These are phyloP conservation scores for Drosophila miranda DNA, from an alignment of 1,140 invertebrate genomes.

Conservation along the genomic window DNA sequence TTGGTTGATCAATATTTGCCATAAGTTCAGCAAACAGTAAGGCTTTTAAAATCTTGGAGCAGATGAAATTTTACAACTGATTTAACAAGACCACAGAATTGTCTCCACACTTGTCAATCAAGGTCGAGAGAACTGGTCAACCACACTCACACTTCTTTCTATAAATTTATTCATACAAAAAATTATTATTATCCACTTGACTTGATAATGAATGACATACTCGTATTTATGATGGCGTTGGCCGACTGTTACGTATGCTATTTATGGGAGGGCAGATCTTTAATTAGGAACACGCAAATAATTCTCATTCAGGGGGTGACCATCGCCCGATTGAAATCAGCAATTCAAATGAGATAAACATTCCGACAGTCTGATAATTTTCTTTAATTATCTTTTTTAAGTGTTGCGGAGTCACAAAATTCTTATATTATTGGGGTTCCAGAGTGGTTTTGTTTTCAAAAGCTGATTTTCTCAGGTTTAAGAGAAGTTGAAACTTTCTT, in stretches of 20 bases:
- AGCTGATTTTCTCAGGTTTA: too few relatives aligned
- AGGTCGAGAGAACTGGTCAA: neutral
- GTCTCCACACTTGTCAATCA: neutral
- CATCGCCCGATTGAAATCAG: constrained; percentile 14
- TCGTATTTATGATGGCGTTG: too few relatives aligned
- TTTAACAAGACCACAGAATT: neutral
- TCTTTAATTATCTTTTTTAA: too few relatives aligned
- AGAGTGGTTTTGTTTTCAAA: too few relatives aligned
- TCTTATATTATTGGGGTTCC: too few relatives aligned
- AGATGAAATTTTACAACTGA: too few relatives aligned
- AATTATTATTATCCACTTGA: neutral
- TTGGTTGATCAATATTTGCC: too few relatives aligned
- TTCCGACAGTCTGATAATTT: constrained; percentile 4
- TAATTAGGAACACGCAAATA: constrained; percentile 44
- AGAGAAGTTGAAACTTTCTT: too few relatives aligned
- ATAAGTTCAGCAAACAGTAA: too few relatives aligned
- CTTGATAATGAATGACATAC: too few relatives aligned
- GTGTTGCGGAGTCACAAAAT: too few relatives aligned
- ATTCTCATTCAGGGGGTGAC: constrained; percentile 23
- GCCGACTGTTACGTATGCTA: constrained; percentile 3
- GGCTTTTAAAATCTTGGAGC: too few relatives aligned
- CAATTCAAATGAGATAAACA: constrained; percentile 23
- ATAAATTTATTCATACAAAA: neutral
- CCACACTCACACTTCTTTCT: neutral
- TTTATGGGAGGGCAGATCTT: constrained; percentile 8